Evolutionary conservation across 2,888 invertebrate genomes (phyloP).

Genomic region (Dione juno): DNA sequence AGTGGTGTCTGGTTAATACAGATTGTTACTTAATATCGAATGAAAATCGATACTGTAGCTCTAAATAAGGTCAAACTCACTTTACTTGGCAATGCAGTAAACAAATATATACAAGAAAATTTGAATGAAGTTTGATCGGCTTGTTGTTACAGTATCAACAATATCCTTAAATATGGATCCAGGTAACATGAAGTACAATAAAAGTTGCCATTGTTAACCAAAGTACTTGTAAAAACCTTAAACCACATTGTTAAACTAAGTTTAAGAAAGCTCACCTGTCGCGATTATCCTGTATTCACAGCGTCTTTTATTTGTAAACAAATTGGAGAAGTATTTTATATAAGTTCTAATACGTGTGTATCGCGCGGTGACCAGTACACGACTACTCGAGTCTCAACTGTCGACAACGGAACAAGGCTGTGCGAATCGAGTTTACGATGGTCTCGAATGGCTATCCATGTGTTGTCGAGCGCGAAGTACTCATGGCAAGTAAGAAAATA

Average conservation of each 20-base stretch:
- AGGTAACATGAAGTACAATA: constrained; percentile 51
- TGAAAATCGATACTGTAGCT: constrained; percentile 18
- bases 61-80: constrained; percentile 11
- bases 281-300: constrained; percentile 67
- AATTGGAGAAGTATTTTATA: constrained; percentile 48
- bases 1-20: constrained; percentile 9
- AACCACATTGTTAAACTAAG: constrained; percentile 59
- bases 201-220: constrained; percentile 65
- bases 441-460: constrained; percentile 45
- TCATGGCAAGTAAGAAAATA: constrained; percentile 35
- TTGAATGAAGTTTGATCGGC: not conserved
- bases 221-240: constrained; percentile 16
- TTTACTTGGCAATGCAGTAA: constrained; percentile 7
- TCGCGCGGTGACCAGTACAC: constrained; percentile 59
- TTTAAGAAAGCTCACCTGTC: constrained; percentile 70
- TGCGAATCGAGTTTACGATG: constrained; percentile 70
- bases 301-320: constrained; percentile 75
- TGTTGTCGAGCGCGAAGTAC: constrained; percentile 42
- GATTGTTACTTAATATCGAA: constrained; percentile 28
- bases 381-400: constrained; percentile 54
- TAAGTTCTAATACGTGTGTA: constrained; percentile 57
- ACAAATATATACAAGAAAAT: constrained; percentile 1
- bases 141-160: constrained; percentile 16
- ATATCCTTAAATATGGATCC: constrained; percentile 30
- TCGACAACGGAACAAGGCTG: constrained; percentile 48